These are phyloP conservation scores for Eupleurogrammus muticus DNA, from an alignment of 2,797 vertebrate genomes.

Conservation along the genomic window DNA sequence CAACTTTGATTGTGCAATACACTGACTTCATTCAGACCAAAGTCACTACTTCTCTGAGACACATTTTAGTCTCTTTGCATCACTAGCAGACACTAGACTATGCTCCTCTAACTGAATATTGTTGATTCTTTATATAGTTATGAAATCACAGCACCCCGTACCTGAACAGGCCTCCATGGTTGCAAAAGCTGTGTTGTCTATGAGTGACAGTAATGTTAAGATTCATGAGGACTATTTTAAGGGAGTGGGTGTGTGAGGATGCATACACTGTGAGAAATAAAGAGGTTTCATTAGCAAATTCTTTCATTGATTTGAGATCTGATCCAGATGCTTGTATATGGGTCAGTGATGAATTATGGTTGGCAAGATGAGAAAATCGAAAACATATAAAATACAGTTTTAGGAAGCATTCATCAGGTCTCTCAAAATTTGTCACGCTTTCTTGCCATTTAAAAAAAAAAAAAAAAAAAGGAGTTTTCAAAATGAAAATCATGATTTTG, in stretches of 20 bases:
- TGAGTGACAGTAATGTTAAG: background rate
- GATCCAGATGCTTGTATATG: conserved; percentile 2
- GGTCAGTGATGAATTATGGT: no score
- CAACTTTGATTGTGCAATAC: conserved; percentile 78
- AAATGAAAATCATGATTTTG: no score
- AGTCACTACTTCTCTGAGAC: conserved; percentile 57
- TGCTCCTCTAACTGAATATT: conserved; percentile 44
- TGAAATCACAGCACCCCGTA: conserved; percentile 29
- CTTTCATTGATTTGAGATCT: conserved; percentile 6
- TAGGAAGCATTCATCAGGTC: no score
- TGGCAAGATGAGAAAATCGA: no score
- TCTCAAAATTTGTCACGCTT: no score
- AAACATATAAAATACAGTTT: no score
- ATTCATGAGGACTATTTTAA: background rate
- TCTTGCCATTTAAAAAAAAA: no score
- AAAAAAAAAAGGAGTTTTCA: no score
- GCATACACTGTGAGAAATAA: background rate
- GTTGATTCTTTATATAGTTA: conserved; percentile 53
- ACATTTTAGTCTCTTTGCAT: conserved; percentile 61
- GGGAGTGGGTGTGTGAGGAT: background rate
- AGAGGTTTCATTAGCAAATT: background rate
- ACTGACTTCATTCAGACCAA: conserved; percentile 78
- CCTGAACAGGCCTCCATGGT: conserved; percentile 12
- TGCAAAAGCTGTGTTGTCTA: conserved; percentile 14
- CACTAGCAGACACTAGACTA: conserved; percentile 47